These are phyloP conservation scores for Tachystola acroxantha DNA, from an alignment of 2,888 invertebrate genomes.

Conservation along the genomic window DNA sequence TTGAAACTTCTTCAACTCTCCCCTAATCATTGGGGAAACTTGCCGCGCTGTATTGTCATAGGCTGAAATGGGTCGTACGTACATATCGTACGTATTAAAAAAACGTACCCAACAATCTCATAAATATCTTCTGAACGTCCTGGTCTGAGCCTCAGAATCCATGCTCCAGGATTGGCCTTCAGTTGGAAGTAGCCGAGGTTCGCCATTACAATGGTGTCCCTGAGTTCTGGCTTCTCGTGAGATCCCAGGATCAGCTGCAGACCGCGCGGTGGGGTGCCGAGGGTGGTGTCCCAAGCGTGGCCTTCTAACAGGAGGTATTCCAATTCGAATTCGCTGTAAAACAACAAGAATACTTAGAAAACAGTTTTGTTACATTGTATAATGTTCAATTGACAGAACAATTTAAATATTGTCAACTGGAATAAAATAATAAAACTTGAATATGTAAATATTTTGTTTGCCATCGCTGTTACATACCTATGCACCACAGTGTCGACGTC, in stretches of 20 bases:
- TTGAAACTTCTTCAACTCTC: too few species aligned
- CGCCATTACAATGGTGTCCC: conserved; percentile 99
- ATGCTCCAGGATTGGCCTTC: conserved; percentile 98
- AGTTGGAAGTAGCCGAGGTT: conserved; percentile 98
- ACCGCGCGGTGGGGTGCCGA: conserved; percentile 96
- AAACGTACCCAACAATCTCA: conserved; percentile 87
- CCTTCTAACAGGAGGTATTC: conserved; percentile 96
- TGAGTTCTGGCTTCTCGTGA: conserved; percentile 84
- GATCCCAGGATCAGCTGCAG: conserved; percentile 97
- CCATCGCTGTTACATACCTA: too few species aligned
- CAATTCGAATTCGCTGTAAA: conserved; percentile 92
- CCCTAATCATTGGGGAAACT: too few species aligned
- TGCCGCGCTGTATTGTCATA: too few species aligned
- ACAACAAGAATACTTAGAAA: too few species aligned
- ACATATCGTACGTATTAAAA: too few species aligned
- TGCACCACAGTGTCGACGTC: conserved; percentile 94
- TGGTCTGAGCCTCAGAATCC: conserved; percentile 92
- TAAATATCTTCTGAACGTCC: conserved; percentile 97
- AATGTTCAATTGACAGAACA: too few species aligned
- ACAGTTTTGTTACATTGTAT: too few species aligned
- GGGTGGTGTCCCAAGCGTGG: conserved; percentile 95
- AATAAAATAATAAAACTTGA: too few species aligned
- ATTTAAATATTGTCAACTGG: too few species aligned
- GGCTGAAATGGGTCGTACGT: too few species aligned
- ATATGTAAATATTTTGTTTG: too few species aligned